phyloP scores from a whole-genome alignment of 2,113 vertebrate species.

The Enhydra lutris region DNA sequence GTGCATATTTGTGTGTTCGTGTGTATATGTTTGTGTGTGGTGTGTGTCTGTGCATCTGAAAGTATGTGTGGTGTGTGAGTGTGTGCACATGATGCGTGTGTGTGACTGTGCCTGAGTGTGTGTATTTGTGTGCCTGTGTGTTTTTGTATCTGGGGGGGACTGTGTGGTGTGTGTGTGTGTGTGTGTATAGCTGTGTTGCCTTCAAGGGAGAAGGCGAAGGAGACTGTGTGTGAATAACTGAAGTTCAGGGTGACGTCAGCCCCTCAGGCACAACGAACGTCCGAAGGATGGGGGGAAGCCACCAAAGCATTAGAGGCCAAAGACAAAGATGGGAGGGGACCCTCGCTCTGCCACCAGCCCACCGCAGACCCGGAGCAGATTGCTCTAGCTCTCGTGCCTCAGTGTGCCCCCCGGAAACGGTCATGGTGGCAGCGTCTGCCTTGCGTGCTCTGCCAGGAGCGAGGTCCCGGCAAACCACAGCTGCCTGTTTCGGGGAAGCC shows the following conservation, averaged over 20 bases:
- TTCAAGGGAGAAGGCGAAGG: neutral
- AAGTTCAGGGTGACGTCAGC: neutral
- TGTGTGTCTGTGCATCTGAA: too few species aligned
- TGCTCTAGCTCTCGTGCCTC: neutral
- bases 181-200: neutral
- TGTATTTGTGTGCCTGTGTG: neutral
- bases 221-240: fast-evolving
- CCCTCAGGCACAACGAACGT: neutral
- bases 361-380: neutral
- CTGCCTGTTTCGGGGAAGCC: fast-evolving
- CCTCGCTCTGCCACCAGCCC: fast-evolving
- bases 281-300: too few species aligned
- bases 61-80: neutral
- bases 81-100: neutral
- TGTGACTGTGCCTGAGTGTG: neutral
- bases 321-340: neutral
- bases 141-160: too few species aligned
- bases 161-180: neutral
- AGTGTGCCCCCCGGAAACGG: neutral
- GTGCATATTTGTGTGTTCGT: neutral
- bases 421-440: fast-evolving
- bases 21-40: neutral
- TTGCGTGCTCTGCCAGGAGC: neutral
- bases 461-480: fast-evolving
- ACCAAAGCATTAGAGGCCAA: neutral